Percentiles rank a stretch among this genome's conserved stretches.
phyloP scores from a whole-genome alignment of 2,888 invertebrate genomes.

The Saturnia japonica region DNA sequence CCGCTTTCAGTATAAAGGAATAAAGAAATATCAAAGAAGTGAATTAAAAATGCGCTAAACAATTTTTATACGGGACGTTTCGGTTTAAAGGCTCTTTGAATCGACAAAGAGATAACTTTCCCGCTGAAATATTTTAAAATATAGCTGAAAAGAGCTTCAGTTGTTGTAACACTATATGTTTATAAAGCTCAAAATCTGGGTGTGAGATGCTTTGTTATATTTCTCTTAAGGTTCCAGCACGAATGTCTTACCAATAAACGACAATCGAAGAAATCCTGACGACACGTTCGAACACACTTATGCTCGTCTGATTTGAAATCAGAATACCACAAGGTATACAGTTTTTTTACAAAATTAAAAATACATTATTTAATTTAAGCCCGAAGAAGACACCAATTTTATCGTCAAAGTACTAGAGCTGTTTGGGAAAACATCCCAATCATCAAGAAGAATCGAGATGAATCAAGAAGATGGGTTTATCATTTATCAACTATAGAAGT shows the following conservation, averaged over 20 bases:
- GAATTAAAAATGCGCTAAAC: slow-evolving; percentile 1
- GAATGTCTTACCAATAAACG: background rate
- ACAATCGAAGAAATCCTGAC: background rate
- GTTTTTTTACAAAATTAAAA: no score
- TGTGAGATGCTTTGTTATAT: background rate
- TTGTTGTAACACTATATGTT: background rate
- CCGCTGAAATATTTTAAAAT: background rate
- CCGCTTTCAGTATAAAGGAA: background rate
- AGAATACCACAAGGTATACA: no score
- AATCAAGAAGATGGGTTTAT: no score
- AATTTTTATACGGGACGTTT: slow-evolving; percentile 2
- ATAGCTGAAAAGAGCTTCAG: background rate
- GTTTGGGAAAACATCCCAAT: no score
- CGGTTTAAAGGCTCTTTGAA: slow-evolving; percentile 1
- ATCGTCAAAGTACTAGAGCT: no score
- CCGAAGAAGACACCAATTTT: no score
- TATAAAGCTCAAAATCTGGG: background rate
- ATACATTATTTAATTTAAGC: no score
- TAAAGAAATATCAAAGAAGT: slow-evolving; percentile 4
- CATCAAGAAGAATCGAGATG: no score
- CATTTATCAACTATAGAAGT: no score
- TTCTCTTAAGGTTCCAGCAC: background rate
- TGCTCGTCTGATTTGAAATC: no score
- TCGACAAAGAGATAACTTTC: background rate
- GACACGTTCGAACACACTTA: background rate